phyloP scores from a whole-genome alignment of 2,888 invertebrate species.

The Catocala fraxini region DNA sequence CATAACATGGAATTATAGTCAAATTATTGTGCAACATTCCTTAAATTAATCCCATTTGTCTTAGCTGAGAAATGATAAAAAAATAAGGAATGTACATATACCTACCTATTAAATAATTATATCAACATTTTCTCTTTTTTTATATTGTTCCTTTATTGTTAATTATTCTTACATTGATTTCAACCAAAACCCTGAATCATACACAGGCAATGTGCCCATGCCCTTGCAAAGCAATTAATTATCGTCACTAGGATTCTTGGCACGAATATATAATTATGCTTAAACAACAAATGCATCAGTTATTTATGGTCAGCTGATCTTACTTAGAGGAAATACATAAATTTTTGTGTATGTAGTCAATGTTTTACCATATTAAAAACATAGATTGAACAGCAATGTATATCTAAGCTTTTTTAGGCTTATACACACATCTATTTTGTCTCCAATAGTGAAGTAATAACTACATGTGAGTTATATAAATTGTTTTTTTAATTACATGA shows the following conservation, averaged over 20 bases:
- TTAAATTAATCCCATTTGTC: slow-evolving; percentile 64
- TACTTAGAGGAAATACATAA: too few relatives aligned
- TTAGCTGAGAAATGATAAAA: slow-evolving; percentile 51
- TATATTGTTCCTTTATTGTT: slow-evolving; percentile 29
- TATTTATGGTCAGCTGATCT: slow-evolving; percentile 3
- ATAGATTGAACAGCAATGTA: too few relatives aligned
- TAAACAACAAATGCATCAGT: background rate
- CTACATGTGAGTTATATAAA: too few relatives aligned
- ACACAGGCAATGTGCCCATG: background rate
- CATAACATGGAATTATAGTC: slow-evolving; percentile 51
- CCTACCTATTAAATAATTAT: slow-evolving; percentile 70
- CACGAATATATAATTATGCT: too few relatives aligned
- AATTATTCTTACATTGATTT: background rate
- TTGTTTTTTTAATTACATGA: too few relatives aligned
- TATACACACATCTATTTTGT: too few relatives aligned
- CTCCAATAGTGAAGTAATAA: too few relatives aligned
- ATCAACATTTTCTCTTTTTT: slow-evolving; percentile 58
- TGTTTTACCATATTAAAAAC: too few relatives aligned
- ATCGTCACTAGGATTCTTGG: too few relatives aligned
- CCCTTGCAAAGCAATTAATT: background rate
- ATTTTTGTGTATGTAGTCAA: too few relatives aligned
- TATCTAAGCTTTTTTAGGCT: too few relatives aligned
- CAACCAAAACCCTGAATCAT: background rate
- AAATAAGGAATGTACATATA: slow-evolving; percentile 83
- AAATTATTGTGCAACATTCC: slow-evolving; percentile 78